Evolutionary conservation across 2,888 invertebrate genomes (phyloP).

Genomic region (Eledona agricola): DNA sequence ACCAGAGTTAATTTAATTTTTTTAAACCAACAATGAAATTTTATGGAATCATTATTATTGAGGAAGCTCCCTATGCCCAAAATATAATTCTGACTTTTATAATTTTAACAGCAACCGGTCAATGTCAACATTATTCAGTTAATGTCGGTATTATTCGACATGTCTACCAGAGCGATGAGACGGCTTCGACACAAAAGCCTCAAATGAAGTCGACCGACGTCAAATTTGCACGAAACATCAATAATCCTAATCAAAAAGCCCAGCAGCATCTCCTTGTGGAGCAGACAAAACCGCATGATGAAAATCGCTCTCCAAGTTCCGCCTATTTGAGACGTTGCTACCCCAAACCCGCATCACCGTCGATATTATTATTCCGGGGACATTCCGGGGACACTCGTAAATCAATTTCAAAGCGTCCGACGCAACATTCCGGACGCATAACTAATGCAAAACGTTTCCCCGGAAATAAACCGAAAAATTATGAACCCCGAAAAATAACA

Average conservation of each 20-base stretch:
- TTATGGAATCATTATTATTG: too few species aligned
- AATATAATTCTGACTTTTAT: too few species aligned
- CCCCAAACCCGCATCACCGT: conserved; percentile 14
- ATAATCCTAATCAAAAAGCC: conserved; percentile 25
- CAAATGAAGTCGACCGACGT: conserved; percentile 1
- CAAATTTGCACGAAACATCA: conserved; percentile 14
- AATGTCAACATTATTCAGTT: too few species aligned
- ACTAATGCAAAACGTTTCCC: conserved; percentile 7
- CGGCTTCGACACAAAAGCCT: background rate
- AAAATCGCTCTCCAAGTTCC: conserved; percentile 22
- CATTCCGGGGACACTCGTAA: conserved; percentile 37
- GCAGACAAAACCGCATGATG: conserved; percentile 27
- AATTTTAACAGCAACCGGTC: too few species aligned
- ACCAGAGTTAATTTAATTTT: too few species aligned
- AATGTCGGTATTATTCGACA: too few species aligned
- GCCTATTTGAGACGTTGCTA: conserved; percentile 14
- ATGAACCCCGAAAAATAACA: conserved; percentile 2
- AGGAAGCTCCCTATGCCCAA: too few species aligned
- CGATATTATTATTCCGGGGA: conserved; percentile 31
- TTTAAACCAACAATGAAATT: too few species aligned
- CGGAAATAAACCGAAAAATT: conserved; percentile 18
- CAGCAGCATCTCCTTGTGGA: conserved; percentile 4
- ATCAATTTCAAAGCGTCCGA: conserved; percentile 41
- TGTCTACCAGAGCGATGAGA: too few species aligned
- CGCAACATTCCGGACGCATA: conserved; percentile 40